Base-by-base conservation (phyloP, 2,113 vertebrate species). In the Thalassoma bifasciatum region DNA sequence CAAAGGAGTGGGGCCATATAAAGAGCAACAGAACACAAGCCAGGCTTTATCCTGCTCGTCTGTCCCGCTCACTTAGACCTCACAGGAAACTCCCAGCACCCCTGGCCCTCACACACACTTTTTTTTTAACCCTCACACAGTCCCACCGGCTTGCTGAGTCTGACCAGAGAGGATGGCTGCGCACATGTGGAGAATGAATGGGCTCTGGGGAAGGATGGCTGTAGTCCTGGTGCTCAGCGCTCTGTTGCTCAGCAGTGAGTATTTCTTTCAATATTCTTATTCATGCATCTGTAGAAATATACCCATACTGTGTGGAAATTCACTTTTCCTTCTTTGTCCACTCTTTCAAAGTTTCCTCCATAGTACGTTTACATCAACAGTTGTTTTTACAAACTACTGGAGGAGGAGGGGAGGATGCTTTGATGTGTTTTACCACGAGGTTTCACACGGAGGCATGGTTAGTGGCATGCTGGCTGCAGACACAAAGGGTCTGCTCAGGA, bases 161-260 rank as follows among this genome's bases (percentile, higher is more conserved):
- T 66, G 68, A 85, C 74, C 78, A 60, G 76, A 81, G 64, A 89
- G 83, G 87, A 89, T 86, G 86, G 73, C 88, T 58, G 84, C 73
- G 51, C 69, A 91, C 85, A 77, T 71, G 71, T 70, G 87, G 84
- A 92, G 85, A 89, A 93, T 93, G 92, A 94, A 91, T 92, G 91
- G 91, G 62, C 70, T 82, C 62, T 88, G 85, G 72, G 88, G 86
- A 58, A 86, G 70, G 83, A 80, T 77, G 83, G 72, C 83, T 70
- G 52, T 77, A 56, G 65, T 68, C 68, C 82, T 93, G 76, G 8
- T 89, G 64, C 83, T 94, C 56, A 82, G 75, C 37, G 24, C 81
- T 52, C 73, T 93, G 1, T 52, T 94, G 21, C 81, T 93, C 53
- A 81, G 79, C 80, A 53, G 94, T 95, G 86, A 95, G 94, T 94